Evolutionary conservation across 1,140 invertebrate species (phyloP).

Genomic region (Orius laevigatus): DNA sequence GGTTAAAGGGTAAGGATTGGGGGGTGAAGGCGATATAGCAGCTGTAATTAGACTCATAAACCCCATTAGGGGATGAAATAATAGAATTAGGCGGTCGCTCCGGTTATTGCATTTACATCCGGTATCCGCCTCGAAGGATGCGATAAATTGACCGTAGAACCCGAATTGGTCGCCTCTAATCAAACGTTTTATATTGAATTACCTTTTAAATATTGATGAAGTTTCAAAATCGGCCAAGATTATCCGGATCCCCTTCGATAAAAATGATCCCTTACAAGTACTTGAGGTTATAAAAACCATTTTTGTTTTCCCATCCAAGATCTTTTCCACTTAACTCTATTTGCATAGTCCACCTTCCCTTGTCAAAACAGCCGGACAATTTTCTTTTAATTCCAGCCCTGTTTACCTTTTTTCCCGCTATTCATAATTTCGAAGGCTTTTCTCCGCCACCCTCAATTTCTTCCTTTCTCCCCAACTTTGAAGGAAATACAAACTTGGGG

Average conservation of each 20-base stretch:
- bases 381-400: conserved; percentile 1
- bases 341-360: neutral
- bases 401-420: neutral
- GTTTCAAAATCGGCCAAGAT: too few species aligned
- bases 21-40: conserved; percentile 1
- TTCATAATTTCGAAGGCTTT: too few species aligned
- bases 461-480: too few species aligned
- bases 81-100: conserved; percentile 10
- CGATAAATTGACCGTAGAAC: conserved; percentile 9
- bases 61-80: conserved; percentile 9
- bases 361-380: conserved; percentile 4
- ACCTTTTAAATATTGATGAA: too few species aligned
- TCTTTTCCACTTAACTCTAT: neutral
- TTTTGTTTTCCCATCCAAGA: too few species aligned
- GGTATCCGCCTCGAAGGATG: conserved; percentile 2
- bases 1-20: neutral
- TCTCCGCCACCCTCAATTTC: too few species aligned
- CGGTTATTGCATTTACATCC: conserved; percentile 11
- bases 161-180: too few species aligned
- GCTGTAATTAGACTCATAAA: conserved; percentile 9
- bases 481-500: too few species aligned
- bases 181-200: too few species aligned
- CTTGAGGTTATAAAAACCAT: too few species aligned
- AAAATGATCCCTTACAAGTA: too few species aligned
- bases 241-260: too few species aligned